Percentiles rank a stretch among this genome's conserved stretches.
These are phyloP conservation scores for Cheirogaleus major DNA, from an alignment of 2,797 vertebrate species.

Conservation along the genomic window DNA sequence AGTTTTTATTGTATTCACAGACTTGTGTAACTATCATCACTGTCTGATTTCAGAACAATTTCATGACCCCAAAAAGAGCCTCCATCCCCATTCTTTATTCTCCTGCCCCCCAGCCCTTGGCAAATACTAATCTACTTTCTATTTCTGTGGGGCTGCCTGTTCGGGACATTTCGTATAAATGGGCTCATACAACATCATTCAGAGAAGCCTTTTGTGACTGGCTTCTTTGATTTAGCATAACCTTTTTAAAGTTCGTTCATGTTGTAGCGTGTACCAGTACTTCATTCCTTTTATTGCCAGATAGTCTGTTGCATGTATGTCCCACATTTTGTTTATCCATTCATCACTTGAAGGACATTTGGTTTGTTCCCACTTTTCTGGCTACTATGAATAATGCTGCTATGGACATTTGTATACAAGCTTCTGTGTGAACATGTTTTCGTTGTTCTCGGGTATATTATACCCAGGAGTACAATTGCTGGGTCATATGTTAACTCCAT, in stretches of 20 bases:
- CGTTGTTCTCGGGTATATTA: background rate
- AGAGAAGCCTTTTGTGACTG: conserved; percentile 9
- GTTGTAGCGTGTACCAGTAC: background rate
- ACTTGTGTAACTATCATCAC: background rate
- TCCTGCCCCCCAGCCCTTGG: background rate
- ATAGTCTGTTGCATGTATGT: background rate
- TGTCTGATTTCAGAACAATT: conserved; percentile 5
- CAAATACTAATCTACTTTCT: background rate
- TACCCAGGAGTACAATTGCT: background rate
- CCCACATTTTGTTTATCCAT: background rate
- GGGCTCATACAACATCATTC: background rate
- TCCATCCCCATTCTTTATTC: background rate
- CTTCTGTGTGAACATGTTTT: conserved; percentile 32
- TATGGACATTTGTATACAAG: background rate
- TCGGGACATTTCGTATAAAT: conserved; percentile 13
- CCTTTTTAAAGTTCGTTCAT: background rate
- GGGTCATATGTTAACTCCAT: background rate
- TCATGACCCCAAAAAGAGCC: background rate
- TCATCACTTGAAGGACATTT: background rate
- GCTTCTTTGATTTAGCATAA: background rate
- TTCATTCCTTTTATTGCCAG: conserved; percentile 14
- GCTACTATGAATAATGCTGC: background rate
- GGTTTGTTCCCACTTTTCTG: background rate
- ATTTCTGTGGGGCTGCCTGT: background rate
- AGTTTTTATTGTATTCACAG: conserved; percentile 12